These are phyloP conservation scores for Acanthosepion lycidas DNA, from an alignment of 2,888 invertebrate genomes.

Conservation along the genomic window DNA sequence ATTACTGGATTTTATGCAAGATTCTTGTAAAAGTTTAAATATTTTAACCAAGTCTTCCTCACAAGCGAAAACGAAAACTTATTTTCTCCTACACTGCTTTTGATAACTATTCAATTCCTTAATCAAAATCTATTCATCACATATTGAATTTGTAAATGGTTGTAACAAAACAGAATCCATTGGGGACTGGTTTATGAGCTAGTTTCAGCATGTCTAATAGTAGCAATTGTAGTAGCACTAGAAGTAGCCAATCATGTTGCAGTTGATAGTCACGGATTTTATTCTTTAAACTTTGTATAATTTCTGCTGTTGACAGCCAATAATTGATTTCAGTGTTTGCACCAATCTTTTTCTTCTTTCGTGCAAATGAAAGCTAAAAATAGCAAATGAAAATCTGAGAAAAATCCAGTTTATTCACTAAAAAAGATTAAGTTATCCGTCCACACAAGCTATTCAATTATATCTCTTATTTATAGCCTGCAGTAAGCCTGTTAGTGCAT, in stretches of 20 bases:
- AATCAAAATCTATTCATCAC: no score
- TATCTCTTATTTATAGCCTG: not conserved
- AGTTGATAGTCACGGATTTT: not conserved
- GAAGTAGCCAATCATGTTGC: not conserved
- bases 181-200: no score
- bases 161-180: no score
- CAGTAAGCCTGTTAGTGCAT: not conserved
- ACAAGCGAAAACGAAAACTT: no score
- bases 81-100: no score
- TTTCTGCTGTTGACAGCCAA: conserved; percentile 33
- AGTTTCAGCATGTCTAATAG: no score
- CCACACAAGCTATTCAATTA: not conserved
- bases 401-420: not conserved
- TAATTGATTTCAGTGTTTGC: not conserved
- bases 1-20: no score
- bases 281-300: not conserved
- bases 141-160: no score
- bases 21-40: no score
- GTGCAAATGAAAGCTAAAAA: not conserved
- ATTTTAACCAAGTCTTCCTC: no score
- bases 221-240: not conserved
- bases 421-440: not conserved
- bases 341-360: not conserved
- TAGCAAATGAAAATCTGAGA: not conserved
- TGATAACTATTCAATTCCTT: no score